Base-by-base conservation (phyloP, 2,113 vertebrate genomes). In the Falco punctatus region DNA sequence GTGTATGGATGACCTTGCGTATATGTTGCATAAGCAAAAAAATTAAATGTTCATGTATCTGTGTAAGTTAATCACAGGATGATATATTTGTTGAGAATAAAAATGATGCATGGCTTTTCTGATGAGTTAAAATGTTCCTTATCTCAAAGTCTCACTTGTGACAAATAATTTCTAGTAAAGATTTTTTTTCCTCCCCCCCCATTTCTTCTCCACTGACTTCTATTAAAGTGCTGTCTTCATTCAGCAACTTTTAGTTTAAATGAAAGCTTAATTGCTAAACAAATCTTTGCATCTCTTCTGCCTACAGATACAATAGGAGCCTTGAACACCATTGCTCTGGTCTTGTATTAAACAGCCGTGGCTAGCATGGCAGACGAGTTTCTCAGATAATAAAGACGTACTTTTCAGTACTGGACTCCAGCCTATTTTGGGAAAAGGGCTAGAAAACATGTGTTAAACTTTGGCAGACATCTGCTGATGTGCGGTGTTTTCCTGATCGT, bases 141-240 rank as follows among this genome's bases (percentile, higher is more conserved):
- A 64, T 66, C 87, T 75, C 7, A 24, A 86, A 81, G 30, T 67
- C 22, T 88, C 8, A 26, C 6, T 44, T 44, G 3, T 15, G 17
- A 52, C 11, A 84, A 71, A 38, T 28, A 17, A 66, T 12, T 88
- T 81, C 75, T n/a, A 2, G 2, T 65, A 61, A 80, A 48, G 5
- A 7, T 30, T 77, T 19, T 5, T 66, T n/a, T 52, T 13, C 9
- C 21, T 11, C 0, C 30, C 15, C 4, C 4, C 5, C 6, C 2
- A 87, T 86, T 75, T 88, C 7, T 46, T 65, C 55, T 70, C 15
- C 14, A 55, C 9, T 59, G 23, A 48, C 9, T 81, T 64, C 9
- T 62, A 2, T 73, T 70, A 33, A 48, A 58, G 22, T 48, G n/a
- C 19, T 51, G 4, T 84, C 38, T 86, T 74, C 8, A 17, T 46